Evolutionary conservation across 2,888 invertebrate species (phyloP), one percentile per base, ranked within the genome.

Genomic region (Melangyna quadrimaculata): DNA sequence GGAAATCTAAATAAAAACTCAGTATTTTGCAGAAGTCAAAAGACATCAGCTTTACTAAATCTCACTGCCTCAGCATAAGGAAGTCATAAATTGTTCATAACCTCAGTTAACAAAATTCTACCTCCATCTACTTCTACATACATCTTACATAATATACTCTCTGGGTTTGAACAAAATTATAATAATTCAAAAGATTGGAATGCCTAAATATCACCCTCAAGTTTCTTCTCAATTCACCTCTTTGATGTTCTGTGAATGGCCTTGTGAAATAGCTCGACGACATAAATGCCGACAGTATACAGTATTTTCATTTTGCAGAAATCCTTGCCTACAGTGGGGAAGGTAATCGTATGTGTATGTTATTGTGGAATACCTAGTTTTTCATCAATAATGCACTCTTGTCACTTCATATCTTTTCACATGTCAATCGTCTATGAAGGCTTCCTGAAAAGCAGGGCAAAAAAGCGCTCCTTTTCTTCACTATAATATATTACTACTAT

Each of bases 321-420:
- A 72, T 40, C 72, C 69, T 55, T 65, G 32, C 32, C 29, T 45
- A 10, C 9, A 27, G 27, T 40, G 22, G n/a, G n/a, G n/a, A n/a
- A n/a, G n/a, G 24, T 61, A 40, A 22, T 24, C 37, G 19, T 72
- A 61, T 32, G 37, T 72, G 61, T n/a, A n/a, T 27, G 45, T 29
- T 45, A 35, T 53, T 67, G 57, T 32, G 43, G 35, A 48, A 70
- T 63, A 78, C 55, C n/a, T n/a, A 61, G 61, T 57, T 27, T 61
- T 84, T 80, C 79, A 84, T 84, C 84, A 84, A 84, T 84, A 84
- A 80, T 80, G 79, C 71, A 75, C 67, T 71, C 65, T 75, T 75
- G 78, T 84, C 84, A 84, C 84, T 72, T 72, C 72, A 80, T 84
- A 80, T 72, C 75, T 79, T 75, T 80, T 80, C 79, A 84, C 72